These are phyloP conservation scores for Pseudochirops corinnae DNA, from an alignment of 2,797 vertebrate species.

Conservation along the genomic window DNA sequence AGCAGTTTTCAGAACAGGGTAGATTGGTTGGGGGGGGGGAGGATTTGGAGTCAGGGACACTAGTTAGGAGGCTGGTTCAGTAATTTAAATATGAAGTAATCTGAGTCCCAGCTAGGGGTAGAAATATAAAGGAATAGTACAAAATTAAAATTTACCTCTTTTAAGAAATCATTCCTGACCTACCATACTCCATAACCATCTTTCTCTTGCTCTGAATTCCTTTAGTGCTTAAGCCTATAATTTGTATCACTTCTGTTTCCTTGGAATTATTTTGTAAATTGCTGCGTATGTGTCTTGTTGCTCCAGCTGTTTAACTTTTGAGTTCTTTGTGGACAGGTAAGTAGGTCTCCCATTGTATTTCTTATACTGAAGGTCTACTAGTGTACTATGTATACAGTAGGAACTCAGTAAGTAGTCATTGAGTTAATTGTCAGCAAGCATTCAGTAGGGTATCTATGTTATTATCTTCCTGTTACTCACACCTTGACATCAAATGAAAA, in stretches of 20 bases:
- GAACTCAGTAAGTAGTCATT: not conserved
- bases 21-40: not conserved
- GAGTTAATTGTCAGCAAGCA: not conserved
- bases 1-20: not conserved
- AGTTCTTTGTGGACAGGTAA: not conserved
- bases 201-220: constrained; percentile 6
- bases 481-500: not conserved
- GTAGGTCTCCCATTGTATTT: not conserved
- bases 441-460: not conserved
- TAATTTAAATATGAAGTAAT: not conserved
- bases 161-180: not conserved
- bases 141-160: not conserved
- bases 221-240: not conserved
- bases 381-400: not conserved
- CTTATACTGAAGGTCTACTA: not conserved
- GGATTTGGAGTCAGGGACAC: not conserved
- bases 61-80: not conserved
- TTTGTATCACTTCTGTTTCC: not conserved
- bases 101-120: not conserved
- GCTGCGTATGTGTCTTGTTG: not conserved
- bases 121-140: not conserved
- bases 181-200: not conserved
- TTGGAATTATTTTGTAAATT: not conserved
- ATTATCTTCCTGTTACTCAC: not conserved
- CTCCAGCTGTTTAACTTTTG: not conserved